phyloP scores from a whole-genome alignment of 2,888 invertebrate genomes.

The Lepidonotus clava region DNA sequence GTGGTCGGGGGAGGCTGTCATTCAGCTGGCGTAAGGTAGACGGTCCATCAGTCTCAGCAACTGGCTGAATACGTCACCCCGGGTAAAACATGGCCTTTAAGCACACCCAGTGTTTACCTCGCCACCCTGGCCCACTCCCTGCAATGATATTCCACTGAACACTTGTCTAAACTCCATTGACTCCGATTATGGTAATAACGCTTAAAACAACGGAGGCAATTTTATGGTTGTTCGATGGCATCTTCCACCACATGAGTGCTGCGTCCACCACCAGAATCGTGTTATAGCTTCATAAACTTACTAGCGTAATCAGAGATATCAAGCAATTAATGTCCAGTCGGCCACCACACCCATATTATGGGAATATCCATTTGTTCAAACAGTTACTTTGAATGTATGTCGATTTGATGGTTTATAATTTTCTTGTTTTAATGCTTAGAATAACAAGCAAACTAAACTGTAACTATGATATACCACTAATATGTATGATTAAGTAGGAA shows the following conservation, averaged over 20 bases:
- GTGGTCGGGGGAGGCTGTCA: neutral
- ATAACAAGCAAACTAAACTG: too few species aligned
- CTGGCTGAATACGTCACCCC: neutral
- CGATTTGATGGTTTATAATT: too few species aligned
- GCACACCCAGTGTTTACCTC: neutral
- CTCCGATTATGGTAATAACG: conserved; percentile 18
- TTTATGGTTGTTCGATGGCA: conserved; percentile 9
- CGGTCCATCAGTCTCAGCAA: conserved; percentile 29
- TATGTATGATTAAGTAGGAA: neutral
- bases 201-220: neutral
- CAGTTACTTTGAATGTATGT: too few species aligned
- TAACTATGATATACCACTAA: too few species aligned
- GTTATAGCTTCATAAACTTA: too few species aligned
- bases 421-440: too few species aligned
- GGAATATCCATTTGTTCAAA: too few species aligned
- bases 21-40: neutral
- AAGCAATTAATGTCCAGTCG: too few species aligned
- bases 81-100: neutral
- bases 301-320: too few species aligned
- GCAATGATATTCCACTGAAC: neutral
- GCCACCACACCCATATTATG: too few species aligned
- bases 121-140: neutral
- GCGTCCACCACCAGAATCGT: too few species aligned
- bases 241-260: too few species aligned
- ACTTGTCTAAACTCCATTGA: conserved; percentile 22